A percentile compares a stretch with the other conserved stretches of the same genome.
These are phyloP conservation scores for Danio rerio DNA, from an alignment of 2,113 vertebrate genomes.

Conservation along the genomic window DNA sequence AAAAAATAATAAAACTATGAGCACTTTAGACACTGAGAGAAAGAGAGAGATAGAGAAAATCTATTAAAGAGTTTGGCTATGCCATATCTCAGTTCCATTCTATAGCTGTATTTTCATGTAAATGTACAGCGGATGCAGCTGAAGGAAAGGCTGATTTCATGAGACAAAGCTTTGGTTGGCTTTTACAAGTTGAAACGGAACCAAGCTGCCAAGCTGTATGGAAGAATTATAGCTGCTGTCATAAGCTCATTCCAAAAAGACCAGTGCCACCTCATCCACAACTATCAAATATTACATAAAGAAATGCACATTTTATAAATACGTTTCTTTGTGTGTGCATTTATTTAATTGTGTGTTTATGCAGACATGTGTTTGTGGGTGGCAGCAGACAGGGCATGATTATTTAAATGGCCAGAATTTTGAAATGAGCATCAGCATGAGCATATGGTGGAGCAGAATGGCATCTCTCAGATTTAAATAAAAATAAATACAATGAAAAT, in stretches of 20 bases:
- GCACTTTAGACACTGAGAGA: background rate
- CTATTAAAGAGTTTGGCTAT: background rate
- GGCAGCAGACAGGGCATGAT: background rate
- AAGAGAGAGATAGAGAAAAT: background rate
- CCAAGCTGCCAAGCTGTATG: slow-evolving; percentile 16
- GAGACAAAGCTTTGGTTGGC: slow-evolving; percentile 29
- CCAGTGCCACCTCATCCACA: slow-evolving; percentile 1
- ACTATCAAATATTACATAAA: slow-evolving; percentile 17
- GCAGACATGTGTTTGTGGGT: slow-evolving; percentile 22
- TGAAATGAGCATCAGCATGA: background rate
- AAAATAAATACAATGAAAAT: slow-evolving; percentile 10
- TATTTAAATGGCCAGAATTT: slow-evolving; percentile 9
- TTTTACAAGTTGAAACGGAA: slow-evolving; percentile 16
- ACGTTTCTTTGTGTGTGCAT: slow-evolving; percentile 7
- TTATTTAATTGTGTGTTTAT: background rate
- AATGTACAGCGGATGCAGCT: slow-evolving; percentile 27
- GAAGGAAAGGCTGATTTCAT: slow-evolving; percentile 26
- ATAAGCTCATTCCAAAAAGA: slow-evolving; percentile 38
- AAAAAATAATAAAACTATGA: background rate
- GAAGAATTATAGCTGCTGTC: slow-evolving; percentile 1
- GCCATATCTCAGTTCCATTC: background rate
- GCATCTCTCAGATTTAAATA: background rate
- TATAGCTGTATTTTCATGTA: slow-evolving; percentile 36
- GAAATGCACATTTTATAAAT: slow-evolving; percentile 7
- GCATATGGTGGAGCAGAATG: slow-evolving; percentile 27